These are phyloP conservation scores for Cosmia trapezina DNA, from an alignment of 2,888 invertebrate species.

Conservation along the genomic window DNA sequence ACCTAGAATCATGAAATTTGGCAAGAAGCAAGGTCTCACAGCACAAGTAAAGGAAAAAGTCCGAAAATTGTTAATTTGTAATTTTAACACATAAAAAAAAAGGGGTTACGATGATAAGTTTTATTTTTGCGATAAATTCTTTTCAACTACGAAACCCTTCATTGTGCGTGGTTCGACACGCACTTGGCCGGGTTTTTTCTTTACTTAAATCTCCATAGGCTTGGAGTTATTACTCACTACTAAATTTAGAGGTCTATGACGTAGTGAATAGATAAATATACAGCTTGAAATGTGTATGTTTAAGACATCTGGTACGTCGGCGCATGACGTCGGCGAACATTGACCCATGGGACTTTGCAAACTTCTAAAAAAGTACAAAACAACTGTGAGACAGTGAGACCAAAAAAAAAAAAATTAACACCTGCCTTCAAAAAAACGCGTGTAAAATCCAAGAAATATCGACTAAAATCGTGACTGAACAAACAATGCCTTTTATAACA, in stretches of 20 bases:
- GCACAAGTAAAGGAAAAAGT: no score
- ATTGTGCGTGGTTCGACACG: no score
- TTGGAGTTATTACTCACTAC: slow-evolving; percentile 64
- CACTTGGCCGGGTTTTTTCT: neutral
- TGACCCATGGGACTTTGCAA: slow-evolving; percentile 55
- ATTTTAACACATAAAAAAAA: no score
- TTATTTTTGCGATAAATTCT: no score
- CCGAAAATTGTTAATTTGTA: no score
- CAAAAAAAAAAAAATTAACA: slow-evolving; percentile 56
- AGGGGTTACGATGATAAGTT: no score
- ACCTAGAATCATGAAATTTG: no score
- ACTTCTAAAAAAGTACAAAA: slow-evolving; percentile 15
- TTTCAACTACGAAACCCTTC: no score
- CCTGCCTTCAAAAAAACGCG: slow-evolving; percentile 37
- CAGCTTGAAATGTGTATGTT: slow-evolving; percentile 70
- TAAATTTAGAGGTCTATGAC: slow-evolving; percentile 75
- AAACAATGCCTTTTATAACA: slow-evolving; percentile 36
- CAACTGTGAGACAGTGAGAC: neutral
- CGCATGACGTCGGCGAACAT: slow-evolving; percentile 68
- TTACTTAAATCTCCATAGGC: slow-evolving; percentile 13
- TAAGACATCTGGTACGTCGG: slow-evolving; percentile 77
- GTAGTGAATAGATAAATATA: slow-evolving; percentile 73
- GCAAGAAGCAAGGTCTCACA: no score
- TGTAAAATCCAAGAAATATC: slow-evolving; percentile 52
- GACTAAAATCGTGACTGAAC: slow-evolving; percentile 27